A percentile compares a stretch with the other conserved stretches of the same genome.
phyloP scores from a whole-genome alignment of 2,113 vertebrate species.

The Anthoscopus minutus region DNA sequence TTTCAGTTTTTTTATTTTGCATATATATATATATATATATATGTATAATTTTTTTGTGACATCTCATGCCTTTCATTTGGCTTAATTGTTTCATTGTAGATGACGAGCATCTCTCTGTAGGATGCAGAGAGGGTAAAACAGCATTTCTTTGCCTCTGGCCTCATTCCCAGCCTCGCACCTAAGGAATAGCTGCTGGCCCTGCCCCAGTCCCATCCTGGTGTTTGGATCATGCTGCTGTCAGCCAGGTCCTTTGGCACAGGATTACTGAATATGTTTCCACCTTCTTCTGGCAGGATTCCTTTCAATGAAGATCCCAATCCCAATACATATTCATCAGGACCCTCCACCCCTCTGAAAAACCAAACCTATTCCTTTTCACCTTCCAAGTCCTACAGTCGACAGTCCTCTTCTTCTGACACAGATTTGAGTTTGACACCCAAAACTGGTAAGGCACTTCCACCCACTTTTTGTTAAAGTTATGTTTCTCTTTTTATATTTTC shows the following conservation, averaged over 20 bases:
- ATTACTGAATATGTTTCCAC: constrained; percentile 88
- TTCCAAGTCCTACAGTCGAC: constrained; percentile 99
- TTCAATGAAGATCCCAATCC: constrained; percentile 97
- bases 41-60: constrained; percentile 43
- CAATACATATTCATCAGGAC: constrained; percentile 93
- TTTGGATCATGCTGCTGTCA: constrained; percentile 75
- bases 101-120: constrained; percentile 57
- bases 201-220: constrained; percentile 65
- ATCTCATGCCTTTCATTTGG: constrained; percentile 73
- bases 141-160: constrained; percentile 66
- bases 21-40: constrained; percentile 58
- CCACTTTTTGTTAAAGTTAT: constrained; percentile 67
- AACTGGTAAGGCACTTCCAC: constrained; percentile 92
- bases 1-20: constrained; percentile 55
- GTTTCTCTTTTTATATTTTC: constrained; percentile 62
- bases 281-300: constrained; percentile 96
- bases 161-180: constrained; percentile 68
- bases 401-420: constrained; percentile 99
- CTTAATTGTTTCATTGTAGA: constrained; percentile 73
- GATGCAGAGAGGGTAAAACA: constrained; percentile 59
- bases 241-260: constrained; percentile 72
- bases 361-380: constrained; percentile 99
- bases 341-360: constrained; percentile 98
- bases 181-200: constrained; percentile 70
- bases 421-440: constrained; percentile 99